Base-by-base conservation (phyloP, 2,888 invertebrate genomes). In the Polymixis flavicincta region DNA sequence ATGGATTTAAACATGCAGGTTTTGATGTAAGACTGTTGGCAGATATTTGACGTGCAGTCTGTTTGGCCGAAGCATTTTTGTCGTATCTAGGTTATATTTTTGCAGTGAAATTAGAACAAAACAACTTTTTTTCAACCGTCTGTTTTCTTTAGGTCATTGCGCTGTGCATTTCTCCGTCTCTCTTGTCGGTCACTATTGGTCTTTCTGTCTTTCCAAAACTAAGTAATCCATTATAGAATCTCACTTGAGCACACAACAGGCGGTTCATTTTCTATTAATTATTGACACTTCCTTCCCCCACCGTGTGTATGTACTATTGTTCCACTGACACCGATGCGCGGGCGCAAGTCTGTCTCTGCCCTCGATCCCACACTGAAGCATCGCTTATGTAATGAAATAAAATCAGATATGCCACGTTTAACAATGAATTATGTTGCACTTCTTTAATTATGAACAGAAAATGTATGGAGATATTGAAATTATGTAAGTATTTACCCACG, bases 351-450 rank as follows among this genome's bases (percentile, higher is more conserved):
- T 84, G 88, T 80, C 82, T 80, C 85, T 89, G 93, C 86, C 94
- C 93, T 88, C 92, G 90, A 95, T 95, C 95, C 93, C 95, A 95
- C 94, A 93, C 90, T 84, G 90, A 91, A 88, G 92, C 92, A 87
- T 89, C 90, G 82, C 92, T 94, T 95, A 94, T 92, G 94, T 92
- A 94, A 95, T 90, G 61, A 82, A 88, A 88, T 87, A 85, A 87
- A 86, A 89, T 87, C 87, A 78, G 89, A 88, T 89, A 86, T 78
- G 85, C 80, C 84, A 88, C 80, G 82, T 80, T 87, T 80, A 85
- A 84, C 80, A 85, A 87, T 89, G 84, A 82, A 88, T 80, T 74
- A 84, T 86, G 83, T 87, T 89, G 87, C 88, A 88, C 84, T 86
- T 87, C 85, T 88, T 85, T 91, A 89, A 90, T 90, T 89, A 82